Conservation (phyloP, 2,888 invertebrate genomes). For the Alviniconcha strummeri region DNA sequence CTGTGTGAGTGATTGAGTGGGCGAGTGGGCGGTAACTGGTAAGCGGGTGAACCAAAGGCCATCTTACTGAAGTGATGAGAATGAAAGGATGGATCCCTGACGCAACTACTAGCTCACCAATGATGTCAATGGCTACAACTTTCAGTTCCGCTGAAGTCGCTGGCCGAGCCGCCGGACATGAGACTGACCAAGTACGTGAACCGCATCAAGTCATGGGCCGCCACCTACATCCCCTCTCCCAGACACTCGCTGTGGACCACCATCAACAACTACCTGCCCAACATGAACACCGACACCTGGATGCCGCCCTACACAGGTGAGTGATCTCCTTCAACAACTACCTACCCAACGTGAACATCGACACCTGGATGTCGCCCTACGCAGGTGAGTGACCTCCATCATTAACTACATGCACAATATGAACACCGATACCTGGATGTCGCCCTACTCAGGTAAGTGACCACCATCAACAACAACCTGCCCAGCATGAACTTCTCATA, state of each 20-base stretch:
- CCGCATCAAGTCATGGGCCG: conserved; percentile 32
- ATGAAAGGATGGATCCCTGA: too few species aligned
- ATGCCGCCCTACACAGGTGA: conserved; percentile 91
- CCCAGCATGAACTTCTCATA: conserved; percentile 60
- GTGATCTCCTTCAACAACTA: not conserved
- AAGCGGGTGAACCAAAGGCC: too few species aligned
- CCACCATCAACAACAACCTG: not conserved
- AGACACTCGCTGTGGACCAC: conserved; percentile 81
- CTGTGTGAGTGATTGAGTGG: too few species aligned
- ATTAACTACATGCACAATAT: conserved; percentile 75
- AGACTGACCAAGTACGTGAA: conserved; percentile 36
- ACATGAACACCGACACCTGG: conserved; percentile 86
- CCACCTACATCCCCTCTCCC: conserved; percentile 38
- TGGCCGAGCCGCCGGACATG: conserved; percentile 54
- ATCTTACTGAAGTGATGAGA: too few species aligned
- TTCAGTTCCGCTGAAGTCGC: conserved; percentile 55
- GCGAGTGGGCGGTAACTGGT: too few species aligned
- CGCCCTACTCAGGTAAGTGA: conserved; percentile 87
- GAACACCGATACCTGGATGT: conserved; percentile 80
- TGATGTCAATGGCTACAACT: too few species aligned
- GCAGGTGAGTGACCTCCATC: conserved; percentile 78
- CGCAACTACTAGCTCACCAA: too few species aligned
- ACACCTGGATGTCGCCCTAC: conserved; percentile 89
- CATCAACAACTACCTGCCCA: conserved; percentile 85
- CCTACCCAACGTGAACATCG: conserved; percentile 76